Percentiles rank a stretch among this genome's conserved stretches.
Conservation (phyloP, 2,797 vertebrate species). For the Halcyon smyrnensis region DNA sequence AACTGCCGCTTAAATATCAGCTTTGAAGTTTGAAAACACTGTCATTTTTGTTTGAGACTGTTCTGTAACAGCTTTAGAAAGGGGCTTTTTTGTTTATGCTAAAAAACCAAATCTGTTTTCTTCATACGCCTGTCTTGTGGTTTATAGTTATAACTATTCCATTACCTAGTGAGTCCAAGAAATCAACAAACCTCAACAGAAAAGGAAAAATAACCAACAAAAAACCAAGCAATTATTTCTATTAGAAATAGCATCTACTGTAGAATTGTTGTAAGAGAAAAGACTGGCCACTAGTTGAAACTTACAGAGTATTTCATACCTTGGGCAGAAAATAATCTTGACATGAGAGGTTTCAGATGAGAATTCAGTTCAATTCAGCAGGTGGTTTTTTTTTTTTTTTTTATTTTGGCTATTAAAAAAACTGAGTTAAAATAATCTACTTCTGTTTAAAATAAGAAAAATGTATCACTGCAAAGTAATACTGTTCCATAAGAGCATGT, state of each 20-base stretch:
- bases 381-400: not conserved
- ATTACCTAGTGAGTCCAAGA: not conserved
- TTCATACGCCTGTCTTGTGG: not conserved
- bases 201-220: not conserved
- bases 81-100: not conserved
- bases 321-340: not conserved
- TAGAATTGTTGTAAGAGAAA: not conserved
- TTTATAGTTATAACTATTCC: not conserved
- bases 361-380: not conserved
- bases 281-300: not conserved
- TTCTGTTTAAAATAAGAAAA: not conserved
- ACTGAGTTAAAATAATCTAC: not conserved
- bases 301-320: not conserved
- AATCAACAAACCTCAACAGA: not conserved
- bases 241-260: not conserved
- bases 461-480: not conserved
- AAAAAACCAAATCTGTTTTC: not conserved
- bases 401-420: not conserved
- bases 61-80: not conserved
- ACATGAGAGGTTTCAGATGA: not conserved
- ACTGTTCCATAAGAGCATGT: not conserved
- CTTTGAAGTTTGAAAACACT: constrained; percentile 37
- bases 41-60: not conserved
- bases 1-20: constrained; percentile 25
- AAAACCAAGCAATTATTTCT: not conserved